phyloP scores from a whole-genome alignment of 92 coral and sea anemone genomes.

The Montipora capitata region DNA sequence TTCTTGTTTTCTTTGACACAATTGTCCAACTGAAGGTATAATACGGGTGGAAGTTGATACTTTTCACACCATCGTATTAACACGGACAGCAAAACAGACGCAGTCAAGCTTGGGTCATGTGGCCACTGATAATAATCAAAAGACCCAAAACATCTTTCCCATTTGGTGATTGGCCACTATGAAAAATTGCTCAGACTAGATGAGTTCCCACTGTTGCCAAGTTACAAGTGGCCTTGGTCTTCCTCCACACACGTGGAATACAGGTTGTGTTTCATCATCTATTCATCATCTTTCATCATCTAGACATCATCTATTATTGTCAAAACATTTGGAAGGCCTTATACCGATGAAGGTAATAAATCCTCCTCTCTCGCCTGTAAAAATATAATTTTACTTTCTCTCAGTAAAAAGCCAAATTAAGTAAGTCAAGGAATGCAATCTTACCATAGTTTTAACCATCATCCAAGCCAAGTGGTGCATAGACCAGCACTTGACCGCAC shows the following conservation, averaged over 20 bases:
- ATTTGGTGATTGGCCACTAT: conserved; percentile 42
- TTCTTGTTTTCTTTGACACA: conserved; percentile 70
- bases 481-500: too few species aligned
- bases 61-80: conserved; percentile 28
- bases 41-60: conserved; percentile 57
- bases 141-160: conserved; percentile 43
- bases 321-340: conserved; percentile 60
- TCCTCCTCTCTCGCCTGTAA: conserved; percentile 10
- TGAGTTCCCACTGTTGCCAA: conserved; percentile 61
- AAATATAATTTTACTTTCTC: background rate
- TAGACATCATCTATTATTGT: conserved; percentile 62
- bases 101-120: conserved; percentile 73
- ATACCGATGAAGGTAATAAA: conserved; percentile 71
- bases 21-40: conserved; percentile 74
- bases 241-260: conserved; percentile 57
- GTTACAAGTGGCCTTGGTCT: conserved; percentile 34
- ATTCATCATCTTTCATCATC: too few species aligned
- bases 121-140: conserved; percentile 70
- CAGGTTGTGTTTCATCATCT: conserved; percentile 74
- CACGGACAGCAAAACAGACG: conserved; percentile 29
- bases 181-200: conserved; percentile 64
- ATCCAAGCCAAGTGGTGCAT: too few species aligned
- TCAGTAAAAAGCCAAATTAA: background rate
- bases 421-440: background rate
- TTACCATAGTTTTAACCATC: too few species aligned